Evolutionary conservation across 2,113 vertebrate genomes (phyloP).

Genomic region (Clarias gariepinus): DNA sequence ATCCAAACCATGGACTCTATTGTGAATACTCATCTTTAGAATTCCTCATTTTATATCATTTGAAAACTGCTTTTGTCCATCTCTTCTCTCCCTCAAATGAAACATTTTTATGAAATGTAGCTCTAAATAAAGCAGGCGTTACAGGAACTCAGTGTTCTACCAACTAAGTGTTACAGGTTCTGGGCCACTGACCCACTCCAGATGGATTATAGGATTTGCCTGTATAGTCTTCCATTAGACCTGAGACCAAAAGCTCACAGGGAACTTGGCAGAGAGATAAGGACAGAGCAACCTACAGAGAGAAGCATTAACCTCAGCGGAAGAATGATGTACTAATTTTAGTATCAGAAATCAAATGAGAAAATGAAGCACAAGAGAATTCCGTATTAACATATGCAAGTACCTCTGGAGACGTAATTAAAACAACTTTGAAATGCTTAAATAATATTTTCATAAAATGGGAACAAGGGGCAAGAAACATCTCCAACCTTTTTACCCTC

Average conservation of each 20-base stretch:
- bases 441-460: neutral
- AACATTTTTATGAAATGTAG: slow-evolving; percentile 13
- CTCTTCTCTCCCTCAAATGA: neutral
- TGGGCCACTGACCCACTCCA: slow-evolving; percentile 36
- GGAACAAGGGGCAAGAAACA: neutral
- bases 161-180: slow-evolving; percentile 20
- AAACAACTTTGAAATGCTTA: neutral
- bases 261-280: slow-evolving; percentile 20
- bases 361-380: neutral
- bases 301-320: slow-evolving; percentile 18
- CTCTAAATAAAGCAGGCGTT: slow-evolving; percentile 18
- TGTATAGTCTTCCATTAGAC: slow-evolving; percentile 44
- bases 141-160: slow-evolving; percentile 12
- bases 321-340: slow-evolving; percentile 25
- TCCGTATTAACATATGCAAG: neutral
- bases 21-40: neutral
- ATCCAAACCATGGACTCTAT: neutral
- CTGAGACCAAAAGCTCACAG: slow-evolving; percentile 32
- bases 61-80: neutral
- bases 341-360: neutral
- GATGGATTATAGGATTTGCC: slow-evolving; percentile 49
- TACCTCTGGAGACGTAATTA: neutral
- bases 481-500: neutral
- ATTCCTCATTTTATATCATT: slow-evolving; percentile 2
- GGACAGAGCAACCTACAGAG: slow-evolving; percentile 14